These are phyloP conservation scores for Brachypterus glaber DNA, from an alignment of 2,888 invertebrate species.

Conservation along the genomic window DNA sequence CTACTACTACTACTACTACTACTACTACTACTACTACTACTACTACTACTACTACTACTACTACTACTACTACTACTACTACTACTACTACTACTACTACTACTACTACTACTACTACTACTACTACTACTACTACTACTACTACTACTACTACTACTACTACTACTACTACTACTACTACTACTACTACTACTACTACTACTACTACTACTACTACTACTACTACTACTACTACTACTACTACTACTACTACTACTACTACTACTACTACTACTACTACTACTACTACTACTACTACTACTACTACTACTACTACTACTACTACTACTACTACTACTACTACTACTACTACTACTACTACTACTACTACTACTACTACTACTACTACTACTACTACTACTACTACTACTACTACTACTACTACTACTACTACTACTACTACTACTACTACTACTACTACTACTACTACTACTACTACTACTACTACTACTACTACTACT, in stretches of 20 bases:
- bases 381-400: slow-evolving; percentile 2
- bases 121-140: slow-evolving; percentile 2
- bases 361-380: slow-evolving; percentile 2
- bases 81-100: slow-evolving; percentile 2
- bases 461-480: slow-evolving; percentile 2
- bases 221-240: slow-evolving; percentile 2
- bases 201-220: slow-evolving; percentile 2
- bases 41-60: slow-evolving; percentile 2
- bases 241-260: slow-evolving; percentile 2
- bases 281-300: slow-evolving; percentile 2
- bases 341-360: slow-evolving; percentile 2
- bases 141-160: slow-evolving; percentile 2
- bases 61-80: slow-evolving; percentile 2
- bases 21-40: slow-evolving; percentile 2
- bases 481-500: slow-evolving; percentile 2
- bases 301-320: slow-evolving; percentile 2
- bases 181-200: slow-evolving; percentile 2
- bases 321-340: slow-evolving; percentile 2
- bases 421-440: slow-evolving; percentile 2
- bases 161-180: slow-evolving; percentile 2
- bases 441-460: slow-evolving; percentile 2
- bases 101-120: slow-evolving; percentile 2
- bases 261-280: slow-evolving; percentile 2
- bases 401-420: slow-evolving; percentile 1
- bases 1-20: slow-evolving; percentile 2